Percentiles rank a stretch among this genome's conserved stretches.
These are phyloP conservation scores for Mylabris sibirica DNA, from an alignment of 2,888 invertebrate genomes.

Conservation along the genomic window DNA sequence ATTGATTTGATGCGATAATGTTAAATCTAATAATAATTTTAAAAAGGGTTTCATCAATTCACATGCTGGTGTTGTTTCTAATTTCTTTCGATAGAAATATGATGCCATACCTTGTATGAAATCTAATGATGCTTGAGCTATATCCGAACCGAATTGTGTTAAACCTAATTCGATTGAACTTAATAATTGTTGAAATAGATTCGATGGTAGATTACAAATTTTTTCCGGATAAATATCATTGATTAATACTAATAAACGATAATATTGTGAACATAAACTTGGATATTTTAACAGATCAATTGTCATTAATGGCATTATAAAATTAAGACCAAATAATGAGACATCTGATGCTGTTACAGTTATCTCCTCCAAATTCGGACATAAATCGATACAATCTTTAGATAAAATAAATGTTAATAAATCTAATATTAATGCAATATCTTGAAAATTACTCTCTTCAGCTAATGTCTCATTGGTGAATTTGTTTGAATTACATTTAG, in stretches of 20 bases:
- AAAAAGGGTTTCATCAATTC: slow-evolving; percentile 58
- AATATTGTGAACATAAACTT: slow-evolving; percentile 69
- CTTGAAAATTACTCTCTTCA: slow-evolving; percentile 78
- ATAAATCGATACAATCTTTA: slow-evolving; percentile 60
- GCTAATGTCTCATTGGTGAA: slow-evolving; percentile 69
- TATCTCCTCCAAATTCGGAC: slow-evolving; percentile 49
- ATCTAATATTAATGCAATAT: slow-evolving; percentile 82
- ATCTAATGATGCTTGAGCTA: slow-evolving; percentile 67
- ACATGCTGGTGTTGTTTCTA: slow-evolving; percentile 50
- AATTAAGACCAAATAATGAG: slow-evolving; percentile 73
- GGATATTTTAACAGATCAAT: slow-evolving; percentile 76
- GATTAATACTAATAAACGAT: slow-evolving; percentile 70
- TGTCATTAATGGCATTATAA: slow-evolving; percentile 77
- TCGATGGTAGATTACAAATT: slow-evolving; percentile 63
- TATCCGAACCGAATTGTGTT: slow-evolving; percentile 67
- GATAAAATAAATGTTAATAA: slow-evolving; percentile 65
- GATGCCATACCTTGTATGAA: slow-evolving; percentile 66
- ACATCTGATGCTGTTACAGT: slow-evolving; percentile 67
- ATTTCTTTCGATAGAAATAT: slow-evolving; percentile 59
- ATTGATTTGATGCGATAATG: slow-evolving; percentile 71
- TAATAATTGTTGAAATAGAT: slow-evolving; percentile 65
- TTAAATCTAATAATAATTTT: slow-evolving; percentile 70
- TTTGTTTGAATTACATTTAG: slow-evolving; percentile 70
- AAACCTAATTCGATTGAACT: slow-evolving; percentile 69
- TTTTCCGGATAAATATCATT: slow-evolving; percentile 73